These are phyloP conservation scores for Acanthornis magna DNA, from an alignment of 2,797 vertebrate genomes.

Conservation along the genomic window DNA sequence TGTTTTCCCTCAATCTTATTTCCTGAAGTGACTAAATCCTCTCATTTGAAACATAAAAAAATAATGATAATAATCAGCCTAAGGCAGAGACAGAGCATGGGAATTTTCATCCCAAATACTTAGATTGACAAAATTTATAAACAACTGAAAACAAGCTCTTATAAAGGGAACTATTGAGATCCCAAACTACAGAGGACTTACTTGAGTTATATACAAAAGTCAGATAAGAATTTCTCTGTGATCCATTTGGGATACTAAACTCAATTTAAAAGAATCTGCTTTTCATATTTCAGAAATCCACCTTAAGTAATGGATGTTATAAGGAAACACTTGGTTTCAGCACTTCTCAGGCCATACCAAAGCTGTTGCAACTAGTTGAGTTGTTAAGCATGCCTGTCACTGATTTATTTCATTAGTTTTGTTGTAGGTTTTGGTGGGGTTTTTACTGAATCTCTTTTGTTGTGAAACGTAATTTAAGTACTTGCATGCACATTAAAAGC, in stretches of 20 bases:
- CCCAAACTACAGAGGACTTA: neutral
- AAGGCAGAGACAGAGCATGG: slow-evolving; percentile 2
- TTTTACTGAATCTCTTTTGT: neutral
- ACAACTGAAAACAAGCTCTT: neutral
- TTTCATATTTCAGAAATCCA: neutral
- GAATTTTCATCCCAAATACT: slow-evolving; percentile 41
- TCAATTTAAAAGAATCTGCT: neutral
- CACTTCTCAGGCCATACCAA: neutral
- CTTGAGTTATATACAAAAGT: neutral
- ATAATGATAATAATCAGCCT: slow-evolving; percentile 5
- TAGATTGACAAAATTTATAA: slow-evolving; percentile 18
- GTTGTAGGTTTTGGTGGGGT: neutral
- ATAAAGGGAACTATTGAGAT: neutral
- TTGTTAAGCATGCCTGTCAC: neutral
- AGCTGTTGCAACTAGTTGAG: neutral
- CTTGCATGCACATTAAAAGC: neutral
- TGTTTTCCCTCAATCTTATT: slow-evolving; percentile 17
- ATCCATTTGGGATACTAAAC: neutral
- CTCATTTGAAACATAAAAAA: slow-evolving; percentile 6
- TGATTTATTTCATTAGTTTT: neutral
- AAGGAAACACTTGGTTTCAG: neutral
- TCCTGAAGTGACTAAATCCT: slow-evolving; percentile 36
- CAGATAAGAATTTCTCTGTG: neutral
- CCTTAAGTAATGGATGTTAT: neutral
- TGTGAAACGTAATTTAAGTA: neutral